Conservation (phyloP, 2,888 invertebrate species). For the Lasioglossum marginatum region DNA sequence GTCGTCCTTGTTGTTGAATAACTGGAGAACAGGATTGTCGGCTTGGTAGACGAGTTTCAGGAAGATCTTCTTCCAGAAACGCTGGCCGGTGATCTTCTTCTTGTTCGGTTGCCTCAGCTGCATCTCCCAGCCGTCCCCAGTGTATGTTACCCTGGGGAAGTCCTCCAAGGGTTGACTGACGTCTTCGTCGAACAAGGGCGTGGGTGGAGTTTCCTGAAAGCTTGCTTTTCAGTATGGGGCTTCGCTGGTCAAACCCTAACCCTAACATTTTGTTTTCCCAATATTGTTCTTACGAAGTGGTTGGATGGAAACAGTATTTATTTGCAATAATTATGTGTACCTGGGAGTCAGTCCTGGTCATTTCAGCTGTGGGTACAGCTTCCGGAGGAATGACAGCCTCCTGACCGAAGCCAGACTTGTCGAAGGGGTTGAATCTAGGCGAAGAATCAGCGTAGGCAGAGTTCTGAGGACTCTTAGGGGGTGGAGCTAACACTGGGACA, state of each 20-base stretch:
- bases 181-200: conserved; percentile 97
- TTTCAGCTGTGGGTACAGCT: conserved; percentile 81
- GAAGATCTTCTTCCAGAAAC: conserved; percentile 99
- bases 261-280: not conserved
- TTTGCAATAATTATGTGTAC: conserved; percentile 55
- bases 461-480: conserved; percentile 87
- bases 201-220: conserved; percentile 93
- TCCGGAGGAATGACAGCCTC: conserved; percentile 79
- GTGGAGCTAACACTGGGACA: conserved; percentile 92
- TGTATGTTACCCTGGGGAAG: conserved; percentile 92
- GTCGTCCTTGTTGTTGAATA: conserved; percentile 93
- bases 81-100: conserved; percentile 97
- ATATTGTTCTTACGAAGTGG: too few species aligned
- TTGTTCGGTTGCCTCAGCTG: conserved; percentile 97
- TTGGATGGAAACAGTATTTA: not conserved
- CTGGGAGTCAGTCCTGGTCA: conserved; percentile 82
- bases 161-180: conserved; percentile 96
- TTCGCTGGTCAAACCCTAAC: not conserved
- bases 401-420: conserved; percentile 86
- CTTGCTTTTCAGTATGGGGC: not conserved
- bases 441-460: conserved; percentile 87
- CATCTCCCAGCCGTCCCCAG: conserved; percentile 97
- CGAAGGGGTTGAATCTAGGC: conserved; percentile 92
- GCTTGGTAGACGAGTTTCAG: conserved; percentile 92
- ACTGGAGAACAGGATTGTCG: conserved; percentile 94